These are phyloP conservation scores for Anableps anableps DNA, from an alignment of 2,797 vertebrate genomes.

Conservation along the genomic window DNA sequence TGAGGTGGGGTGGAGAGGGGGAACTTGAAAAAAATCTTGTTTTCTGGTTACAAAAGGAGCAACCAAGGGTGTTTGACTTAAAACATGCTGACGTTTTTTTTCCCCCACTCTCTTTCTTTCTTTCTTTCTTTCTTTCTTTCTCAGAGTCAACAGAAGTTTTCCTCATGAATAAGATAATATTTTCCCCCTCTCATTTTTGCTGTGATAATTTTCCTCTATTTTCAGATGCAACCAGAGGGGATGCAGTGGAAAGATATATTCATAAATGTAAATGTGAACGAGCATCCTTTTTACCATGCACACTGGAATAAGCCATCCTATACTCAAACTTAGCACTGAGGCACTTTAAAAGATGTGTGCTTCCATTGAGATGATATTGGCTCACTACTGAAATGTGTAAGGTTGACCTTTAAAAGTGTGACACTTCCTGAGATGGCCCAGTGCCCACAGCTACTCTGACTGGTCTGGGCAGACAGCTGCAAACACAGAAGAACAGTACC, in stretches of 20 bases:
- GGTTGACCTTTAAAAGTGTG: constrained; percentile 81
- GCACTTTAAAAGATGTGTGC: constrained; percentile 67
- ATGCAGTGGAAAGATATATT: constrained; percentile 73
- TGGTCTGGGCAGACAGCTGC: constrained; percentile 48
- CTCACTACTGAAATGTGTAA: constrained; percentile 66
- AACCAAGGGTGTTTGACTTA: constrained; percentile 85
- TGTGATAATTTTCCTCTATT: constrained; percentile 74
- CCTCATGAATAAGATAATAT: constrained; percentile 80
- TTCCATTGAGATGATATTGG: constrained; percentile 62
- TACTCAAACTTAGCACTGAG: constrained; percentile 38
- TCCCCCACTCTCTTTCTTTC: neutral
- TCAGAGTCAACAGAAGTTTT: constrained; percentile 81
- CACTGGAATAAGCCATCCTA: constrained; percentile 58
- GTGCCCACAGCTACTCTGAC: constrained; percentile 60
- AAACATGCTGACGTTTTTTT: constrained; percentile 77
- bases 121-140: constrained; percentile 40
- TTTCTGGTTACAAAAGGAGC: constrained; percentile 92
- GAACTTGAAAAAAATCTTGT: constrained; percentile 80
- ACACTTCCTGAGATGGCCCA: constrained; percentile 75
- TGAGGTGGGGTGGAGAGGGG: constrained; percentile 31
- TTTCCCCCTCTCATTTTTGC: constrained; percentile 28
- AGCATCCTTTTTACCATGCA: constrained; percentile 64
- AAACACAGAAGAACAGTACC: constrained; percentile 44
- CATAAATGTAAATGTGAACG: constrained; percentile 82
- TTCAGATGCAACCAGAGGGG: constrained; percentile 77